Conservation (phyloP, 2,113 vertebrate species). For the Sinocyclocheilus anophthalmus region DNA sequence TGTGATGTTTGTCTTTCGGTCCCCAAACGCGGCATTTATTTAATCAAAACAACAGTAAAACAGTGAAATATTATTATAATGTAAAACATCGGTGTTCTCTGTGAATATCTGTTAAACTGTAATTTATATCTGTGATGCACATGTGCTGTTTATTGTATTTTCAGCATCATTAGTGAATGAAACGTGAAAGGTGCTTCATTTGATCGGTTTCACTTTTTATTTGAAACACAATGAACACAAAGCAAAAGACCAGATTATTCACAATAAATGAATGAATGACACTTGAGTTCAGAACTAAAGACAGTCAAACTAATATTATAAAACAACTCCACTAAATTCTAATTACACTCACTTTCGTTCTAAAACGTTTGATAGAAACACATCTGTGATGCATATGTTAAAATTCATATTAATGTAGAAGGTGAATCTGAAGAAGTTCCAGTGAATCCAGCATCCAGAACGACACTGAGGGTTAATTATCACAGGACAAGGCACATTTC, state of each 20-base stretch:
- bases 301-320: neutral
- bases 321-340: neutral
- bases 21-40: too few species aligned
- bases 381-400: neutral
- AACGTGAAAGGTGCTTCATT: neutral
- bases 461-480: conserved; percentile 25
- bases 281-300: neutral
- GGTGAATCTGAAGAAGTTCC: neutral
- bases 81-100: neutral
- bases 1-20: neutral
- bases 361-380: neutral
- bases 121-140: neutral
- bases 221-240: neutral
- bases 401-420: too few species aligned
- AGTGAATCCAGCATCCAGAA: neutral
- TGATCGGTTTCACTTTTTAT: neutral
- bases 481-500: conserved; percentile 35
- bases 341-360: neutral
- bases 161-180: neutral
- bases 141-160: neutral
- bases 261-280: neutral
- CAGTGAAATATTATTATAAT: neutral
- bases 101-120: neutral
- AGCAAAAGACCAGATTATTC: neutral
- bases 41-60: neutral